These are phyloP conservation scores for Novumbra hubbsi DNA, from an alignment of 2,797 vertebrate genomes.

Conservation along the genomic window DNA sequence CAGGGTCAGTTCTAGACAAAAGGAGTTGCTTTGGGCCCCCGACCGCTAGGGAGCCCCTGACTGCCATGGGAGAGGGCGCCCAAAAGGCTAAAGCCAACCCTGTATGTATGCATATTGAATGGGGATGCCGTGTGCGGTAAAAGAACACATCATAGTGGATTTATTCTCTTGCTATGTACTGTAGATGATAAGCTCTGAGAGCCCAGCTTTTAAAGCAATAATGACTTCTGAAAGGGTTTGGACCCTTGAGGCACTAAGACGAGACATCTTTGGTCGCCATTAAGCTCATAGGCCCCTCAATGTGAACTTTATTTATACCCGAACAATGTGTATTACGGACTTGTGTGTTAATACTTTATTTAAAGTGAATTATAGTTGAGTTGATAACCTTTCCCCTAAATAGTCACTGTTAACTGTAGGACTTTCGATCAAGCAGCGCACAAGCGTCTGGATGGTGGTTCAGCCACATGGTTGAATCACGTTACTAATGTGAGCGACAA, in stretches of 20 bases:
- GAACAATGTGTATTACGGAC: conserved; percentile 42
- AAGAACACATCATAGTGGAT: conserved; percentile 8
- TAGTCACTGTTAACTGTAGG: conserved; percentile 41
- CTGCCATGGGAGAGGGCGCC: no score
- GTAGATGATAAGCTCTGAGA: conserved; percentile 14
- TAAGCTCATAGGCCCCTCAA: conserved; percentile 44
- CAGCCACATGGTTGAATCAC: conserved; percentile 1
- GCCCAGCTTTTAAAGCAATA: conserved; percentile 40
- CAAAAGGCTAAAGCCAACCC: no score
- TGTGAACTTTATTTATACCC: conserved; percentile 41
- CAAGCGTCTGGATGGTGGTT: conserved; percentile 22
- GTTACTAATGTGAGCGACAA: conserved; percentile 46
- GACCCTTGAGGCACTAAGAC: conserved; percentile 17
- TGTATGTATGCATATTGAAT: conserved; percentile 15
- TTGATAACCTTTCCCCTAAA: conserved; percentile 33
- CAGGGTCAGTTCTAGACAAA: not conserved
- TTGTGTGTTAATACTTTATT: conserved; percentile 42
- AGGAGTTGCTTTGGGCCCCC: no score
- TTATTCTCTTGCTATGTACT: not conserved
- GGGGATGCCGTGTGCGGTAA: conserved; percentile 19
- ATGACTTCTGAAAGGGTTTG: conserved; percentile 31
- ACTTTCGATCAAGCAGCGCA: conserved; percentile 28
- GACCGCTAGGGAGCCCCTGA: no score
- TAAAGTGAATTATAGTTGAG: conserved; percentile 32
- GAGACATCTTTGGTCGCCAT: conserved; percentile 48